These are phyloP conservation scores for Hydroisotoma schaefferi DNA, from an alignment of 2,888 invertebrate species.

Conservation along the genomic window DNA sequence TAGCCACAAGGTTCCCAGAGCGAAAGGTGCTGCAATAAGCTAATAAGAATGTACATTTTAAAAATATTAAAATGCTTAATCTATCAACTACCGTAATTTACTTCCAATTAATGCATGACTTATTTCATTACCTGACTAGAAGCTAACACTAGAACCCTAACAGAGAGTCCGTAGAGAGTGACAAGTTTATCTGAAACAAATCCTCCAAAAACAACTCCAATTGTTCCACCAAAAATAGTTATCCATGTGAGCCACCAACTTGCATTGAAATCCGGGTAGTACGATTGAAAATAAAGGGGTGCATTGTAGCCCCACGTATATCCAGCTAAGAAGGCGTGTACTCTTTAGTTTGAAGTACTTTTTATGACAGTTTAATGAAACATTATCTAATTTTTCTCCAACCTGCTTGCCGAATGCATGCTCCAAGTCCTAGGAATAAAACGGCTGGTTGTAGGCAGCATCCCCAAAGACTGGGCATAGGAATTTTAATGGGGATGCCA, in stretches of 20 bases:
- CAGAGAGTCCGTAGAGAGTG: constrained; percentile 77
- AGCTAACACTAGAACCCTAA: constrained; percentile 68
- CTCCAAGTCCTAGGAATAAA: constrained; percentile 75
- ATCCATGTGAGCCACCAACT: constrained; percentile 84
- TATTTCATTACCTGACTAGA: constrained; percentile 13
- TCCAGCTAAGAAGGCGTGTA: constrained; percentile 65
- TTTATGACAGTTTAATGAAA: background rate
- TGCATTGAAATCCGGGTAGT: constrained; percentile 78
- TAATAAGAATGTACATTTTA: constrained; percentile 22
- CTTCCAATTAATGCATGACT: background rate
- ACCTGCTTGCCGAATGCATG: constrained; percentile 83
- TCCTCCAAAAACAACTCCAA: constrained; percentile 64
- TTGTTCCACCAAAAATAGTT: constrained; percentile 77
- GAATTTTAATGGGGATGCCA: background rate
- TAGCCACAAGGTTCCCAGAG: constrained; percentile 79
- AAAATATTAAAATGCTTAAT: background rate
- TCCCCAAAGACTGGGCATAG: background rate
- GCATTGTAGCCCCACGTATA: constrained; percentile 90
- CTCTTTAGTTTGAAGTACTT: background rate
- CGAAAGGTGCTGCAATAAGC: constrained; percentile 77
- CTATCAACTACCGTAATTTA: background rate
- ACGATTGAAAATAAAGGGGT: constrained; percentile 79
- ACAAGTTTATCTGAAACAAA: constrained; percentile 81
- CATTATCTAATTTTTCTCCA: constrained; percentile 45
- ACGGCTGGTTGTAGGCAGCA: constrained; percentile 64